Evolutionary conservation across 2,888 invertebrate genomes (phyloP).

Genomic region (Drepanosiphum platanoidis): DNA sequence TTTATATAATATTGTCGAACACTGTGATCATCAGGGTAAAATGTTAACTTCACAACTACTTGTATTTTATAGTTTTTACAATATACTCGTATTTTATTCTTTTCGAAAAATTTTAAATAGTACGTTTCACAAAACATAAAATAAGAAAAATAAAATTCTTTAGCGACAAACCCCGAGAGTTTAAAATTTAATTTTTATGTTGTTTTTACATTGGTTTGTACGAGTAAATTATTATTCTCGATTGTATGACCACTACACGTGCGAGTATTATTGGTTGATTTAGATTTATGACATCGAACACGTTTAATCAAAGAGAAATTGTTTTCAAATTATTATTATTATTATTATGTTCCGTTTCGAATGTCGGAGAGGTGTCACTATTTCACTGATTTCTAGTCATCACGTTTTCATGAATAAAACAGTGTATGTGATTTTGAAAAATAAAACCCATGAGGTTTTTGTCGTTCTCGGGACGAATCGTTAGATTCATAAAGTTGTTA

Average conservation of each 20-base stretch:
- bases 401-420: conserved; percentile 23
- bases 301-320: neutral
- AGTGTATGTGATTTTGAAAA: neutral
- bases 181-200: neutral
- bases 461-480: conserved; percentile 5
- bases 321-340: neutral
- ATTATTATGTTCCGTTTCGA: neutral
- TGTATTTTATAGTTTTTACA: no score
- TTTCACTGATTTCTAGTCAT: conserved; percentile 1
- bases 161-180: no score
- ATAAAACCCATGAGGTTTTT: neutral
- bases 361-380: neutral
- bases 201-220: neutral
- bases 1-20: no score
- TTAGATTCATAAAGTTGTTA: conserved; percentile 32
- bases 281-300: neutral
- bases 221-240: neutral
- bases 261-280: neutral
- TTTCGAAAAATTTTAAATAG: no score
- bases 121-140: no score
- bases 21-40: no score
- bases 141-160: no score
- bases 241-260: neutral
- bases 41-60: no score
- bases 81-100: no score